Evolutionary conservation across 2,888 invertebrate species (phyloP).

Genomic region (Luffia ferchaultella): DNA sequence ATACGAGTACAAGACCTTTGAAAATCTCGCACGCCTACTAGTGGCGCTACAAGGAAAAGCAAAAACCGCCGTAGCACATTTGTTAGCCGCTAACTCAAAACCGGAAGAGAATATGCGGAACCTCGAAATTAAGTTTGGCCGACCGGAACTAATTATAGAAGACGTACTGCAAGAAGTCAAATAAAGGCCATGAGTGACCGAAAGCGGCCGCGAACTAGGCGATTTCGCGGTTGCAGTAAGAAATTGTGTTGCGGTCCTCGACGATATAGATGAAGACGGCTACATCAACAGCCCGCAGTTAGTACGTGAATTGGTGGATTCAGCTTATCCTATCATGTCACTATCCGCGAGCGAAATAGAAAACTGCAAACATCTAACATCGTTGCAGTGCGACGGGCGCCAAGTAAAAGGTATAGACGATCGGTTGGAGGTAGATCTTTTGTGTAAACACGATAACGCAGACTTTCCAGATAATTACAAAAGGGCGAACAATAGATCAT

Average conservation of each 20-base stretch:
- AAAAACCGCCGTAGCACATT: not conserved
- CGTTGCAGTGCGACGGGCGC: no score
- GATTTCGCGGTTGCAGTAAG: not conserved
- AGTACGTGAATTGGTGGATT: not conserved
- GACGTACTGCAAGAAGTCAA: not conserved
- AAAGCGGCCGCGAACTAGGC: not conserved
- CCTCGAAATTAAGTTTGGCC: not conserved
- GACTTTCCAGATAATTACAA: not conserved
- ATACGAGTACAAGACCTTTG: not conserved
- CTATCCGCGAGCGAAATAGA: not conserved
- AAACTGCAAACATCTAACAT: no score
- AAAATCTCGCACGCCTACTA: not conserved
- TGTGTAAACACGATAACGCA: no score
- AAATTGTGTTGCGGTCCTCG: not conserved
- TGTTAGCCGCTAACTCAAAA: not conserved
- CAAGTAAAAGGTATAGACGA: no score
- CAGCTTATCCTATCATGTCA: not conserved
- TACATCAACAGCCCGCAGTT: slow-evolving; percentile 1
- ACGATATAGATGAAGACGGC: not conserved
- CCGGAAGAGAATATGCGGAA: not conserved
- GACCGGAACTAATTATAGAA: not conserved
- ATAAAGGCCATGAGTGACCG: not conserved
- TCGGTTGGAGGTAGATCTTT: no score
- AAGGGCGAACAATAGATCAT: not conserved
- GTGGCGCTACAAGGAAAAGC: not conserved